Conservation (phyloP, 53 echinoderm and acorn worm genomes). For the Luidia sarsii region DNA sequence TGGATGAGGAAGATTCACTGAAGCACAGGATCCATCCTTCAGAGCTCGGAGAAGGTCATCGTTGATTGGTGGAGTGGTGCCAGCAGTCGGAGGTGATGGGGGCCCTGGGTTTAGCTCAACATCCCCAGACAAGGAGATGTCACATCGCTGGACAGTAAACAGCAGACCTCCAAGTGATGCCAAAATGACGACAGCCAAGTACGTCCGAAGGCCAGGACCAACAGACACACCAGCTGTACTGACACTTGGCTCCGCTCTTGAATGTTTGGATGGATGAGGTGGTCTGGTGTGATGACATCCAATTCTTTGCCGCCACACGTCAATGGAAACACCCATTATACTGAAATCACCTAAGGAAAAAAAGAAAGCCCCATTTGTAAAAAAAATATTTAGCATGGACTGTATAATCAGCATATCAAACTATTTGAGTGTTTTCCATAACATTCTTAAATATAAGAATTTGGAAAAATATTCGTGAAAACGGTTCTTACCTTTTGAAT, state of each 20-base stretch:
- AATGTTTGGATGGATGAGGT: background rate
- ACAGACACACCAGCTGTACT: background rate
- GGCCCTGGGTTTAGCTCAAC: constrained; percentile 21
- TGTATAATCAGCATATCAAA: too few relatives aligned
- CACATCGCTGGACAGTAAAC: background rate
- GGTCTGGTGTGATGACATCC: background rate
- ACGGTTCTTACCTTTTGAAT: too few relatives aligned
- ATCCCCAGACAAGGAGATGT: constrained; percentile 14
- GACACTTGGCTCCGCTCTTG: background rate
- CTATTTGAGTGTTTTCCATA: too few relatives aligned
- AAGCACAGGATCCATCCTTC: background rate
- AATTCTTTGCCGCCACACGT: background rate
- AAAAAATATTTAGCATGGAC: too few relatives aligned
- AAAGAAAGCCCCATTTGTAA: too few relatives aligned
- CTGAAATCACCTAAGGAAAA: too few relatives aligned
- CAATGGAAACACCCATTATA: constrained; percentile 4
- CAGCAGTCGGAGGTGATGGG: background rate
- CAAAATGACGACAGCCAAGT: background rate
- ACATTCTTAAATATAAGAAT: too few relatives aligned
- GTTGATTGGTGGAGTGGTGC: background rate
- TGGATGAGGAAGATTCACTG: constrained; percentile 1
- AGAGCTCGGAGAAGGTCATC: background rate
- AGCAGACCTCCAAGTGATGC: background rate
- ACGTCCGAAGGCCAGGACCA: background rate
- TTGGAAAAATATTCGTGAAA: too few relatives aligned